Percentiles rank a stretch among this genome's conserved stretches.
Evolutionary conservation across 2,888 invertebrate genomes (phyloP).

Genomic region (Ichneumoninae sp.): DNA sequence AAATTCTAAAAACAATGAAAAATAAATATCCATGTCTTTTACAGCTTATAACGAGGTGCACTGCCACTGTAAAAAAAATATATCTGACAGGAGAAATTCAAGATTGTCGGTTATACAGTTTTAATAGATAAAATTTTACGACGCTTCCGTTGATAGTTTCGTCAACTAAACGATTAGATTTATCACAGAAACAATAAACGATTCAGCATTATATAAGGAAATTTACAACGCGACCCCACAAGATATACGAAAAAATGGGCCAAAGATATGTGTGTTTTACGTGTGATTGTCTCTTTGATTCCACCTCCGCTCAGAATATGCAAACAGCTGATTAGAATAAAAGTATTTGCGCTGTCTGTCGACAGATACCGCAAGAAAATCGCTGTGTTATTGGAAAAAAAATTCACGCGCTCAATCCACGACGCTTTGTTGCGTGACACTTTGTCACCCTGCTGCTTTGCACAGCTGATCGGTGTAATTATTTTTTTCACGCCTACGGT

Average conservation of each 20-base stretch:
- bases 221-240: neutral
- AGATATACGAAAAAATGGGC: neutral
- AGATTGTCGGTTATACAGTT: conserved; percentile 2
- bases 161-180: neutral
- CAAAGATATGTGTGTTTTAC: too few species aligned
- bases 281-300: neutral
- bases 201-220: neutral
- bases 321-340: conserved; percentile 3
- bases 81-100: conserved; percentile 3
- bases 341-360: neutral
- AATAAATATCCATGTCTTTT: conserved; percentile 26
- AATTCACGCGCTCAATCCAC: neutral
- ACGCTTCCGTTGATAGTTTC: neutral
- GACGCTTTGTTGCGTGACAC: neutral
- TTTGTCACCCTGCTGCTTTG: neutral
- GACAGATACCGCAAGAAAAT: neutral
- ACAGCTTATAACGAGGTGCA: conserved; percentile 35
- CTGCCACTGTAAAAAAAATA: conserved; percentile 50
- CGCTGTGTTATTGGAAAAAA: neutral
- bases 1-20: conserved; percentile 51
- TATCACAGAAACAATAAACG: conserved; percentile 4
- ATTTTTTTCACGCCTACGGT: neutral
- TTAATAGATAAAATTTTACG: neutral
- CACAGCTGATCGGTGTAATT: conserved; percentile 34
- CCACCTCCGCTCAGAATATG: too few species aligned